Evolutionary conservation across 2,888 invertebrate genomes (phyloP).

Genomic region (Erebia palarica): DNA sequence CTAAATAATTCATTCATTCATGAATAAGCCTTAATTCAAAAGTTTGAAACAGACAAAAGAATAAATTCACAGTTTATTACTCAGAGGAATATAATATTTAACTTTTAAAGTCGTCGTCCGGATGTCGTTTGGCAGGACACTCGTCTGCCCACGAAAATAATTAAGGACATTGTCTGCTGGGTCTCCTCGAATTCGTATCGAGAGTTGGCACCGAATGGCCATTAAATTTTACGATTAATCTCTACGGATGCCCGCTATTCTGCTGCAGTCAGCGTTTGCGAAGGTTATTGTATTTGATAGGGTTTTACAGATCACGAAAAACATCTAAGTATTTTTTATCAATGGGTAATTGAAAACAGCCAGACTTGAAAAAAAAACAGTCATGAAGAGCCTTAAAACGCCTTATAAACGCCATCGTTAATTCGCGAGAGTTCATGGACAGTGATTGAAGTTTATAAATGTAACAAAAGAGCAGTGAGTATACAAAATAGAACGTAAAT

Average conservation of each 20-base stretch:
- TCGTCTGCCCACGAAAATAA: constrained; percentile 20
- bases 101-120: constrained; percentile 10
- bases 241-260: background rate
- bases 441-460: background rate
- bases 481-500: constrained; percentile 3
- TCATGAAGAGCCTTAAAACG: background rate
- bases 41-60: background rate
- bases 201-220: constrained; percentile 27
- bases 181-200: constrained; percentile 11
- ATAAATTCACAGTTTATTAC: background rate
- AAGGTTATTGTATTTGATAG: constrained; percentile 1
- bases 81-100: background rate
- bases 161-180: constrained; percentile 26
- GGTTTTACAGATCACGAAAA: background rate
- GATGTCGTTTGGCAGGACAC: constrained; percentile 23
- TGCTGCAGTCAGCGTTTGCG: background rate
- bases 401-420: background rate
- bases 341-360: background rate
- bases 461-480: background rate
- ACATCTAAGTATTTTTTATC: background rate
- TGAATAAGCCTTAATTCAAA: background rate
- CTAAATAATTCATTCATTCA: constrained; percentile 1
- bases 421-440: background rate
- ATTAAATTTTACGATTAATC: constrained; percentile 31
- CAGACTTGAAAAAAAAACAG: background rate